A percentile compares a stretch with the other conserved stretches of the same genome.
Conservation (phyloP, 1,140 invertebrate species). For the Pantala flavescens region DNA sequence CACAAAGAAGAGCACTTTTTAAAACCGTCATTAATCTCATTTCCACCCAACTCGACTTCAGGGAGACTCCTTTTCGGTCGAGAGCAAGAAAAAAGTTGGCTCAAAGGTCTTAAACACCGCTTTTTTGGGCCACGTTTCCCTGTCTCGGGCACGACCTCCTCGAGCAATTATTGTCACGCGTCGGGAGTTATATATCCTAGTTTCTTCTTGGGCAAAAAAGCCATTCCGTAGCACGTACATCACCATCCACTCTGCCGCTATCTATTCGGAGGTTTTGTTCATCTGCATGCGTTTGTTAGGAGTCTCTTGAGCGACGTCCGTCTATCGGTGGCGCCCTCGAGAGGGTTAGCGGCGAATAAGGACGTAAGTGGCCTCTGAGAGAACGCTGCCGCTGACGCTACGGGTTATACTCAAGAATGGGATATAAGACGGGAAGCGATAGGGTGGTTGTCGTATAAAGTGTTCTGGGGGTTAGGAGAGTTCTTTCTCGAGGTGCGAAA, state of each 20-base stretch:
- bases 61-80: too few relatives aligned
- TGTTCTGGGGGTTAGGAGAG: too few relatives aligned
- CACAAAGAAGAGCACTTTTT: too few relatives aligned
- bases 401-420: not conserved
- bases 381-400: not conserved
- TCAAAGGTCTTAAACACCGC: not conserved
- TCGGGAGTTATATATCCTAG: not conserved
- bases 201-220: not conserved
- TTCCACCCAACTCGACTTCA: too few relatives aligned
- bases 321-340: not conserved
- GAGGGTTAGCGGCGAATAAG: not conserved
- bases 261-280: not conserved
- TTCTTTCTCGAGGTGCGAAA: too few relatives aligned
- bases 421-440: not conserved
- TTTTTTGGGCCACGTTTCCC: not conserved
- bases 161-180: conserved; percentile 4
- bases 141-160: not conserved
- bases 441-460: not conserved
- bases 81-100: too few relatives aligned
- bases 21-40: too few relatives aligned
- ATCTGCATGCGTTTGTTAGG: not conserved
- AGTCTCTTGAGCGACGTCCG: too few relatives aligned
- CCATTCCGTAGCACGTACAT: not conserved
- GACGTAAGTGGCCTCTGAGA: not conserved
- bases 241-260: not conserved